These are phyloP conservation scores for Lordiphosa collinella DNA, from an alignment of 1,140 invertebrate genomes.

Conservation along the genomic window DNA sequence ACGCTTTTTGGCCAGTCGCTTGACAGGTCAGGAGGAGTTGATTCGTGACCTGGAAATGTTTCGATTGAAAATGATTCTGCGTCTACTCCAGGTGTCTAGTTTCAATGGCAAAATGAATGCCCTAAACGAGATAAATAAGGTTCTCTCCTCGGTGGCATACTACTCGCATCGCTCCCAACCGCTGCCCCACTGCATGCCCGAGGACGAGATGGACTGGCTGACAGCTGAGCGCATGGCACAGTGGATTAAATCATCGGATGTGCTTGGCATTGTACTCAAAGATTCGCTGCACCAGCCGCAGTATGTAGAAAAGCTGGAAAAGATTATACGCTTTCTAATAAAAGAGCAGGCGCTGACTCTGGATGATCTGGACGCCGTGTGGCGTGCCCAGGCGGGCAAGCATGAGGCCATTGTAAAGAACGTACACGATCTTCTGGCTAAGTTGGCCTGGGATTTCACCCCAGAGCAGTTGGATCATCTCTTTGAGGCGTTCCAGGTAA, in stretches of 20 bases:
- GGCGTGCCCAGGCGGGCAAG: conserved; percentile 97
- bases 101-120: conserved; percentile 99
- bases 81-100: conserved; percentile 96
- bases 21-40: conserved; percentile 90
- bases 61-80: conserved; percentile 96
- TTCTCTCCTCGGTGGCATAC: conserved; percentile 93
- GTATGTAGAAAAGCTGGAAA: conserved; percentile 98
- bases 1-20: conserved; percentile 90
- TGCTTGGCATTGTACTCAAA: conserved; percentile 95
- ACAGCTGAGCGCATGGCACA: conserved; percentile 96
- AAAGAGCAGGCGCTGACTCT: conserved; percentile 95
- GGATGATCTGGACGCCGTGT: conserved; percentile 95
- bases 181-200: conserved; percentile 76
- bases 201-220: conserved; percentile 94
- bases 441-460: conserved; percentile 98
- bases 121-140: conserved; percentile 98
- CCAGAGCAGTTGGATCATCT: conserved; percentile 98
- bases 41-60: conserved; percentile 96
- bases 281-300: conserved; percentile 98
- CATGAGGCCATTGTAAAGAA: conserved; percentile 98
- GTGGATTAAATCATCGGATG: conserved; percentile 98
- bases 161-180: conserved; percentile 87
- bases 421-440: conserved; percentile 97
- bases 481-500: conserved; percentile 97
- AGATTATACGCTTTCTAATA: conserved; percentile 97